Percentiles rank a stretch among this genome's conserved stretches.
Evolutionary conservation across 2,888 invertebrate species (phyloP).

Genomic region (Heliconius charithonia): DNA sequence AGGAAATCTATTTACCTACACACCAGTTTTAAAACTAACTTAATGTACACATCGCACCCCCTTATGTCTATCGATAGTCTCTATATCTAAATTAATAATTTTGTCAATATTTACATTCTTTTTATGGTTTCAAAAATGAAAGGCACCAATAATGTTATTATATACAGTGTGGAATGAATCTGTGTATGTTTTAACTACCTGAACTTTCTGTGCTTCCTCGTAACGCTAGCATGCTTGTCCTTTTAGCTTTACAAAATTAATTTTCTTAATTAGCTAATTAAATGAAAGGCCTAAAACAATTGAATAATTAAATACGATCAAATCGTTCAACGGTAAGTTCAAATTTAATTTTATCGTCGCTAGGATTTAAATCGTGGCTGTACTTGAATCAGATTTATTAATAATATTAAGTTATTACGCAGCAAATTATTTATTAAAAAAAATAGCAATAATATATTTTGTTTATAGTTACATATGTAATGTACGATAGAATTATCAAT

Average conservation of each 20-base stretch:
- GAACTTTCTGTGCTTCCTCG: conserved; percentile 49
- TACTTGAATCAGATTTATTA: not conserved
- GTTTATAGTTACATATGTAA: conserved; percentile 23
- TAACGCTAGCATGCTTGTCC: conserved; percentile 41
- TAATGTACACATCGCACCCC: conserved; percentile 42
- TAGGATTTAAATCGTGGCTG: conserved; percentile 10
- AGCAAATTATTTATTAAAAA: conserved; percentile 8
- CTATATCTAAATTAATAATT: conserved; percentile 15
- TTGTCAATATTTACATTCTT: not conserved
- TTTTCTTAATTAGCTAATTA: conserved; percentile 18
- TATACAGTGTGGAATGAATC: conserved; percentile 11
- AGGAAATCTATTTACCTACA: conserved; percentile 47
- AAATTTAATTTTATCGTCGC: not conserved
- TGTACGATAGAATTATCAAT: conserved; percentile 31
- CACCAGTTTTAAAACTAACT: conserved; percentile 44
- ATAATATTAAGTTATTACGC: conserved; percentile 10
- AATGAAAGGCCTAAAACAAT: conserved; percentile 34
- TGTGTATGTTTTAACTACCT: conserved; percentile 11
- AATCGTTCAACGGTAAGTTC: conserved; percentile 15
- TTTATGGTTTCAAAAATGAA: conserved; percentile 15
- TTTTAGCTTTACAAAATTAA: conserved; percentile 11
- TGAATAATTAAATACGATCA: conserved; percentile 11
- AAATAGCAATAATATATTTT: conserved; percentile 29
- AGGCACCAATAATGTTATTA: conserved; percentile 35
- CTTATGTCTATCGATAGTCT: conserved; percentile 34